Evolutionary conservation across 2,888 invertebrate species (phyloP), one percentile per base, ranked within the genome.

Genomic region (Xanthia icteritia): DNA sequence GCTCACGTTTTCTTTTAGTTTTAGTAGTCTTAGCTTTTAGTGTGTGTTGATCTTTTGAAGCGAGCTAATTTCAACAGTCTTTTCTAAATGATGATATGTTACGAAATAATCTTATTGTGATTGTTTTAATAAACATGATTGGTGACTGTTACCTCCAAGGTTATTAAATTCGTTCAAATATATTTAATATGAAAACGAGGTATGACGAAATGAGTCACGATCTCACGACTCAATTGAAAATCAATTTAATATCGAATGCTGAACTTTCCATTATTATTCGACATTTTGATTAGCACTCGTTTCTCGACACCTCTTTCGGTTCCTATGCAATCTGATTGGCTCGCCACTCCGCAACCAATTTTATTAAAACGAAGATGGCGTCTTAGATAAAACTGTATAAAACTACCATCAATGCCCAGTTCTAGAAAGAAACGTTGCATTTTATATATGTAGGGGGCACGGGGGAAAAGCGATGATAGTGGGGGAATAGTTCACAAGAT

Each of bases 401-500:
- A 85, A 79, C 60, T 75, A 51, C 54, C 58, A 74, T 81, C 58
- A 65, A 72, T 76, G 71, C 39, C 79, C 72, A 73, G 67, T 63
- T 39, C 73, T 45, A 45, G 63, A 64, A 58, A 66, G 74, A 80
- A 65, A 63, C 73, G 65, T 71, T 65, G 77, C 76, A 80, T 70
- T 84, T 83, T 83, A 75, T 77, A 60, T 71, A 79, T 54, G 27
- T 66, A 58, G 73, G 56, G 85, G 64, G 74, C 76, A 79, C 63
- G 54, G 69, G 75, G 73, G 65, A 66, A 69, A 76, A 58, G 54
- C 79, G 66, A 73, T 77, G 85, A 80, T 87, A 86, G 84, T 84
- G 76, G 82, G 65, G 68, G 71, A 85, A 88, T 87, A 87, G 72
- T 89, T 88, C 63, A 69, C 82, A 66, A 77, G 84, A 88, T 88